A percentile compares a stretch with the other conserved stretches of the same genome.
Evolutionary conservation across 2,113 vertebrate species (phyloP).

Genomic region (Castor canadensis): DNA sequence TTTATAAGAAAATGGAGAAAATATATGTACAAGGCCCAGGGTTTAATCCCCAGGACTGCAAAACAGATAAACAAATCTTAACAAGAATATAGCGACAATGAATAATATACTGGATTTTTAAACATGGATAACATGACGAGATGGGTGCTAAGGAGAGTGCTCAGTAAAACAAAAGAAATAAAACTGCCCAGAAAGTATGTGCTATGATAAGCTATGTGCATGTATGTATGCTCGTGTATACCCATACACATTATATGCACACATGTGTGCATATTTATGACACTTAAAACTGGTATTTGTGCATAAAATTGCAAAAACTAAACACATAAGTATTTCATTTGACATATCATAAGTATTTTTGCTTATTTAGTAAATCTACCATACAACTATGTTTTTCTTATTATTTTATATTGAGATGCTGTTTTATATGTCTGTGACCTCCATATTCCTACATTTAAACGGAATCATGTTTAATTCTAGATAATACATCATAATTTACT

Average conservation of each 20-base stretch:
- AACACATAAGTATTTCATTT: not conserved
- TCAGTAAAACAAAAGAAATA: not conserved
- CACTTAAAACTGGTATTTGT: not conserved
- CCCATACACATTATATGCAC: not conserved
- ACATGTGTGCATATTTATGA: not conserved
- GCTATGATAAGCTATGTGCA: not conserved
- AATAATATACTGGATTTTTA: not conserved
- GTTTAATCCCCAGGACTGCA: too few relatives aligned
- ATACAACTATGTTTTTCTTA: not conserved
- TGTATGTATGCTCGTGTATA: not conserved
- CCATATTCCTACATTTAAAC: not conserved
- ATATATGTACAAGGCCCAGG: too few relatives aligned
- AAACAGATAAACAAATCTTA: too few relatives aligned
- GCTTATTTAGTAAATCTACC: not conserved
- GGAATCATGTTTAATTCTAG: not conserved
- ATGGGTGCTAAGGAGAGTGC: not conserved
- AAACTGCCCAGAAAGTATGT: not conserved
- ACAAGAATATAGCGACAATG: not conserved
- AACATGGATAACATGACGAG: not conserved
- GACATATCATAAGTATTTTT: not conserved
- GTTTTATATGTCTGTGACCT: not conserved
- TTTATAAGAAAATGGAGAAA: not conserved
- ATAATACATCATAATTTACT: conserved; percentile 22
- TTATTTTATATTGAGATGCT: not conserved
- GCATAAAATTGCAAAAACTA: not conserved